Percentiles rank a stretch among this genome's conserved stretches.
Evolutionary conservation across 2,113 vertebrate genomes (phyloP).

Genomic region (Canis aureus): DNA sequence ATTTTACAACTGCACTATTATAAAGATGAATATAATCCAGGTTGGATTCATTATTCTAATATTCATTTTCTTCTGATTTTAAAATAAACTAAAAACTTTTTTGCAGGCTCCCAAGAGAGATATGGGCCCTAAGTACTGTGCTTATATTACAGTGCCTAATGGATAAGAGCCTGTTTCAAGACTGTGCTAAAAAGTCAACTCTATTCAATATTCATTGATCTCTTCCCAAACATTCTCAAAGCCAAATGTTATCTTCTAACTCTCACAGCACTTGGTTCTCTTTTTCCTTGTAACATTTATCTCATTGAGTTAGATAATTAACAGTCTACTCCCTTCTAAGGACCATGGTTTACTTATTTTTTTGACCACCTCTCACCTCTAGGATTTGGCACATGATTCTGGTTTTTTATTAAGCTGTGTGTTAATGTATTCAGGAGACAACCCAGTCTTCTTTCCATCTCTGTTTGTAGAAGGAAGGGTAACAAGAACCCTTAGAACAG

Average conservation of each 20-base stretch:
- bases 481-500: background rate
- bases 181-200: background rate
- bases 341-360: background rate
- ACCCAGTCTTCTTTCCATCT: background rate
- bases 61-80: background rate
- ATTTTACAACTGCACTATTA: constrained; percentile 31
- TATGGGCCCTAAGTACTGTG: background rate
- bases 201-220: background rate
- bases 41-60: background rate
- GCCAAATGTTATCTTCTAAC: background rate
- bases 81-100: constrained; percentile 40
- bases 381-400: constrained; percentile 17
- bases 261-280: background rate
- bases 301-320: background rate
- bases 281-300: constrained; percentile 27
- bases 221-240: background rate
- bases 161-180: background rate
- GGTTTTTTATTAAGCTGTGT: background rate
- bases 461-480: background rate
- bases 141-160: background rate
- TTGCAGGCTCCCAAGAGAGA: background rate
- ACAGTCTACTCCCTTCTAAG: background rate
- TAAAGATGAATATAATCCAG: constrained; percentile 8
- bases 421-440: background rate
- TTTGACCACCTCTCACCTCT: background rate